These are phyloP conservation scores for Acrocephalus kingi DNA, from an alignment of 2,113 vertebrate genomes.

Conservation along the genomic window DNA sequence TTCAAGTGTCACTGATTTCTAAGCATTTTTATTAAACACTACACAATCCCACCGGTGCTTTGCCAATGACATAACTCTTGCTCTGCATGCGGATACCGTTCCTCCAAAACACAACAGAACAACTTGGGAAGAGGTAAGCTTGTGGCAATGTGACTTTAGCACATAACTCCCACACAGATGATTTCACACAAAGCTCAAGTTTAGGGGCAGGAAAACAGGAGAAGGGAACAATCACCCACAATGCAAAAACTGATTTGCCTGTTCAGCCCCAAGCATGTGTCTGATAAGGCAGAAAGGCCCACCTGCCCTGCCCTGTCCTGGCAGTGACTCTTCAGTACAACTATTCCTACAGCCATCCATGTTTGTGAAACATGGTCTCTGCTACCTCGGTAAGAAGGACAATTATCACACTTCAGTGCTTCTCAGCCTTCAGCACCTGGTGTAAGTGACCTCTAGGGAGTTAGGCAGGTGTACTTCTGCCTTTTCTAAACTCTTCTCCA, in stretches of 20 bases:
- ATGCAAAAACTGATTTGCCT: background rate
- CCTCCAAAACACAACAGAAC: background rate
- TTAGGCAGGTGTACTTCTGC: background rate
- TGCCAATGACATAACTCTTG: background rate
- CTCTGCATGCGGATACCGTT: fast-evolving
- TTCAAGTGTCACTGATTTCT: background rate
- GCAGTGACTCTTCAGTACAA: background rate
- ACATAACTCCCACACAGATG: background rate
- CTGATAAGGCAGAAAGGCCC: background rate
- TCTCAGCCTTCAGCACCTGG: background rate
- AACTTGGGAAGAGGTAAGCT: background rate
- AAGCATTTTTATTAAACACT: background rate
- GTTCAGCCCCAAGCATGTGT: background rate
- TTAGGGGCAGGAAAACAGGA: background rate
- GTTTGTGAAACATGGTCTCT: fast-evolving
- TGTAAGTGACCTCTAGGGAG: background rate
- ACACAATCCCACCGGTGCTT: background rate
- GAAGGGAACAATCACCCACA: background rate
- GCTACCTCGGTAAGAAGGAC: background rate
- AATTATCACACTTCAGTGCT: background rate
- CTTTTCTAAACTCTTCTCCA: background rate
- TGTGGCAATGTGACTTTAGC: background rate
- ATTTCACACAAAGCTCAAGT: fast-evolving
- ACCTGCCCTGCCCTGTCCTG: background rate
- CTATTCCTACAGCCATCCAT: background rate